These are phyloP conservation scores for Dasypus novemcinctus DNA, from an alignment of 2,113 vertebrate species.

Conservation along the genomic window DNA sequence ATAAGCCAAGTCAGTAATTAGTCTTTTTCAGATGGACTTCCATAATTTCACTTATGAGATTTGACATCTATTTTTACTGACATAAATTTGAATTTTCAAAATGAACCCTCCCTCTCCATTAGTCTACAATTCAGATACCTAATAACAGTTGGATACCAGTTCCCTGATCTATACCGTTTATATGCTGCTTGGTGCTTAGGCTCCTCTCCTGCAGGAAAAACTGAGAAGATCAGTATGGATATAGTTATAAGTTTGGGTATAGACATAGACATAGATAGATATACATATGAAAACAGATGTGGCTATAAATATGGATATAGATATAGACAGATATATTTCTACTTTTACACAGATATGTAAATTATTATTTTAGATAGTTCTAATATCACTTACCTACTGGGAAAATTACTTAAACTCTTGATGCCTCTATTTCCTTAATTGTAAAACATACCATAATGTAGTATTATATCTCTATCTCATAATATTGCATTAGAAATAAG, in stretches of 20 bases:
- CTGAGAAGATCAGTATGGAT: neutral
- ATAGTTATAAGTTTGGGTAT: neutral
- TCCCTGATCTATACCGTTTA: neutral
- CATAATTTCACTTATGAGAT: neutral
- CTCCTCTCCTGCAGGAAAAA: neutral
- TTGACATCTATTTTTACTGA: neutral
- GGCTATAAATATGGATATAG: neutral
- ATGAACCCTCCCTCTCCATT: neutral
- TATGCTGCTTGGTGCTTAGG: neutral
- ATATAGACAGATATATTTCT: neutral
- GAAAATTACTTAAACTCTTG: neutral
- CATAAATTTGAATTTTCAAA: constrained; percentile 14
- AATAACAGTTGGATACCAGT: neutral
- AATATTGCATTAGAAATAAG: neutral
- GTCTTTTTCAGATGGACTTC: neutral
- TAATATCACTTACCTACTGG: neutral
- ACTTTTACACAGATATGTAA: neutral
- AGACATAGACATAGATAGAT: neutral
- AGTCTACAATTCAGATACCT: neutral
- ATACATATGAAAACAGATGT: neutral
- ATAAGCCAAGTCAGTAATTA: neutral
- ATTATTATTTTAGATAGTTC: neutral
- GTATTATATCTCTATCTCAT: neutral
- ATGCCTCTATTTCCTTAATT: neutral
- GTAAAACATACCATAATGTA: neutral